Evolutionary conservation across 2,113 vertebrate species (phyloP), one percentile per base, ranked within the genome.

Genomic region (Garra rufa): DNA sequence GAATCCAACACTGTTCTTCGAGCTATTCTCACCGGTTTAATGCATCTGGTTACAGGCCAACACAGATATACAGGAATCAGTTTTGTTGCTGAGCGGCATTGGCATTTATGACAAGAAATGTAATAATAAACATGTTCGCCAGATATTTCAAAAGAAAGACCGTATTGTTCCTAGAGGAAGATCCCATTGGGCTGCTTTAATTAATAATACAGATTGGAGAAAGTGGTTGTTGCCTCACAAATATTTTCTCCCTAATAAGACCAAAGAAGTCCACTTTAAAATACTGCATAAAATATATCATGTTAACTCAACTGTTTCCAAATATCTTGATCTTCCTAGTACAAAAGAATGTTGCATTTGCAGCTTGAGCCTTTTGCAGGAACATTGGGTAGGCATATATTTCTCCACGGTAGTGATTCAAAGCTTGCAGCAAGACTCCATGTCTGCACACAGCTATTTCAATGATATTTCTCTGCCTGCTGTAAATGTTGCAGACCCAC

Each of bases 91-190:
- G 43, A 43, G 14, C 1, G 13, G 71, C n/a, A 17, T 74, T 48
- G 4, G 7, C 8, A 26, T 74, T 28, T 73, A 46, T 73, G 43
- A 46, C 43, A 73, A 73, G 70, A 73, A 73, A 46, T 73, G 70
- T 46, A 46, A 46, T 26, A 15, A 73, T 73, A 46, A 73, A 44
- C 41, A 44, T 15, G 11, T 46, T 9, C 1, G 1, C n/a, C 70
- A 48, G 46, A 48, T 48, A 48, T 48, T 48, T 48, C 46, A 48
- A 13, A 48, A 48, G 46, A 48, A 9, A 44, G 3, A 14, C 13
- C 46, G 4, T 48, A 48, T 48, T 14, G 46, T 48, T 48, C 46
- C 46, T 14, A 11, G 41, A 24, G 41, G 69, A 2, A 73, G n/a
- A 44, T 71, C 4, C 4, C 10, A 71, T 13, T 70, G 38, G 38